These are phyloP conservation scores for Odontomyia ornata DNA, from an alignment of 2,888 invertebrate species.

Conservation along the genomic window DNA sequence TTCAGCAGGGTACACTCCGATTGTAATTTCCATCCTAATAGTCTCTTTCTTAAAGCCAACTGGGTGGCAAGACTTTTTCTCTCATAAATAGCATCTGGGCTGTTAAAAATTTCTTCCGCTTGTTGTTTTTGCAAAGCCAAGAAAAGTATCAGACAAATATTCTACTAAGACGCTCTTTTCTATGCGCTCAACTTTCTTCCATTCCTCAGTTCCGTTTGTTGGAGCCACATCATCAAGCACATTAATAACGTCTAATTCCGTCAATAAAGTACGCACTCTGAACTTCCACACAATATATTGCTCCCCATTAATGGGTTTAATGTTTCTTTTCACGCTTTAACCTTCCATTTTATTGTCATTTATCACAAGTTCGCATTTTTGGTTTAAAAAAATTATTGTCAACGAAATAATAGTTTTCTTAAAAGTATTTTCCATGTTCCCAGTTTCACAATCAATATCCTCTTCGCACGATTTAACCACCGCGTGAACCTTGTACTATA, in stretches of 20 bases:
- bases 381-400: not conserved
- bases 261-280: constrained; percentile 45
- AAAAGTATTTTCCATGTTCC: not conserved
- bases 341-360: constrained; percentile 9
- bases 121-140: constrained; percentile 44
- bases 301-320: constrained; percentile 45
- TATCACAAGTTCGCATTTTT: constrained; percentile 1
- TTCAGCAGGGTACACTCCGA: constrained; percentile 24
- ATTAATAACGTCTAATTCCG: constrained; percentile 45
- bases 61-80: constrained; percentile 43
- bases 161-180: constrained; percentile 47
- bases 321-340: constrained; percentile 13
- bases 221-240: constrained; percentile 43
- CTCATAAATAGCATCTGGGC: constrained; percentile 43
- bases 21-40: constrained; percentile 43
- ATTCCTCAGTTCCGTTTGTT: constrained; percentile 31
- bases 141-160: constrained; percentile 46
- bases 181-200: constrained; percentile 44
- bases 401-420: not conserved
- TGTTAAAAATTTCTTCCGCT: constrained; percentile 42
- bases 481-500: not conserved
- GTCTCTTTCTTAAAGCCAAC: constrained; percentile 39
- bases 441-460: not conserved
- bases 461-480: not conserved
- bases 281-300: constrained; percentile 48